phyloP scores from a whole-genome alignment of 1,140 invertebrate genomes.

The Drosophila bocqueti region DNA sequence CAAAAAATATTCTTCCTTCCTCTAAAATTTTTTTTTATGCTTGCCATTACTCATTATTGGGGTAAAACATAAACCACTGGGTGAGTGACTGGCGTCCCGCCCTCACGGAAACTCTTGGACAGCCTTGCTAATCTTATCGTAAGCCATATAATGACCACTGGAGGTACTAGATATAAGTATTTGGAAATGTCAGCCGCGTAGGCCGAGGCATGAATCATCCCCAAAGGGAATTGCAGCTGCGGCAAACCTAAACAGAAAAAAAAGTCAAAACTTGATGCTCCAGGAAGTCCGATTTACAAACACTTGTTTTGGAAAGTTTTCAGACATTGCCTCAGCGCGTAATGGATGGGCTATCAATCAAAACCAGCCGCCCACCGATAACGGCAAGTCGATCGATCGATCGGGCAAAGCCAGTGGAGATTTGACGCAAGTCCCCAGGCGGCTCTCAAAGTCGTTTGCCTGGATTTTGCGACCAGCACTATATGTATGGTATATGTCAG shows the following conservation, averaged over 20 bases:
- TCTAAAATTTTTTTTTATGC: constrained; percentile 1
- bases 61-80: constrained; percentile 35
- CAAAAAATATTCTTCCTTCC: not conserved
- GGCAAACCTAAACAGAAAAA: constrained; percentile 6
- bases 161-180: constrained; percentile 19
- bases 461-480: constrained; percentile 23
- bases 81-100: constrained; percentile 31
- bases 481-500: constrained; percentile 24
- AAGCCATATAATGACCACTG: constrained; percentile 49
- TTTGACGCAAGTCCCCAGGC: constrained; percentile 66
- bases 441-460: constrained; percentile 63
- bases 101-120: constrained; percentile 9
- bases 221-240: constrained; percentile 3
- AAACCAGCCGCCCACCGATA: constrained; percentile 39
- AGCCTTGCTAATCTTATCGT: constrained; percentile 63
- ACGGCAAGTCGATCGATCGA: constrained; percentile 39
- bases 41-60: constrained; percentile 35
- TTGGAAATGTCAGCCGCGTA: not conserved
- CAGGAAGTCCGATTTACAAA: constrained; percentile 58
- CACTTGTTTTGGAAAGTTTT: constrained; percentile 78
- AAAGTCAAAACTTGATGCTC: not conserved
- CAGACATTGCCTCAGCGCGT: constrained; percentile 44
- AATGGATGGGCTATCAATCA: constrained; percentile 69
- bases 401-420: constrained; percentile 14
- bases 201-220: constrained; percentile 37